These are phyloP conservation scores for Steatocranus sp. DNA, from an alignment of 2,797 vertebrate species.

Conservation along the genomic window DNA sequence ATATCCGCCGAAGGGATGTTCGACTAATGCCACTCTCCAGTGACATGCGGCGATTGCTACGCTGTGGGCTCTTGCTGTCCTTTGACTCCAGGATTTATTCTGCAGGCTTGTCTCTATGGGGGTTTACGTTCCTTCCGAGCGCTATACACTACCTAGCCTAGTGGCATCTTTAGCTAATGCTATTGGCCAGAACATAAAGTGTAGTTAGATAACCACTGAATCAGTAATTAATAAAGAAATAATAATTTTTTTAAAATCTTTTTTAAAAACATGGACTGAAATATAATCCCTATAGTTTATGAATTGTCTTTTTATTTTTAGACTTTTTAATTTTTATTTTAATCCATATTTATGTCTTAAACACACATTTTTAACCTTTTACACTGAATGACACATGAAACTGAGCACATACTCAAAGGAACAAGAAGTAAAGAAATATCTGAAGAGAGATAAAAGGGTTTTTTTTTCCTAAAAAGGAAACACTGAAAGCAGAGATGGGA, in stretches of 20 bases:
- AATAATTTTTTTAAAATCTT: background rate
- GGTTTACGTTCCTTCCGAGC: background rate
- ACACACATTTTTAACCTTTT: background rate
- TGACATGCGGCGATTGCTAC: no score
- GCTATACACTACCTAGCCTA: background rate
- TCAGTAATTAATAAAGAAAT: background rate
- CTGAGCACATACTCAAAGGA: background rate
- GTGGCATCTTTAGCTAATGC: background rate
- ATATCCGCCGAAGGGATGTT: no score
- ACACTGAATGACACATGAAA: background rate
- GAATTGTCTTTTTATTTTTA: background rate
- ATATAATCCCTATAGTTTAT: background rate
- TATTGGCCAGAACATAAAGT: background rate
- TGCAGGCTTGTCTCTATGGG: background rate
- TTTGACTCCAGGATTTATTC: background rate
- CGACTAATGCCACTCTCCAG: no score
- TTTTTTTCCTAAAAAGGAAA: background rate
- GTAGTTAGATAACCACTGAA: background rate
- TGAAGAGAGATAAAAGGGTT: accelerated
- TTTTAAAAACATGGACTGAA: background rate
- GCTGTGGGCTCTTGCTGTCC: no score
- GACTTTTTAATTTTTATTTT: background rate
- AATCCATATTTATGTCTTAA: background rate
- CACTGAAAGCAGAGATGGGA: background rate
- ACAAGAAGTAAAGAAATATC: background rate